Conservation (phyloP, 1,140 invertebrate species). For the Drosophila littoralis region DNA sequence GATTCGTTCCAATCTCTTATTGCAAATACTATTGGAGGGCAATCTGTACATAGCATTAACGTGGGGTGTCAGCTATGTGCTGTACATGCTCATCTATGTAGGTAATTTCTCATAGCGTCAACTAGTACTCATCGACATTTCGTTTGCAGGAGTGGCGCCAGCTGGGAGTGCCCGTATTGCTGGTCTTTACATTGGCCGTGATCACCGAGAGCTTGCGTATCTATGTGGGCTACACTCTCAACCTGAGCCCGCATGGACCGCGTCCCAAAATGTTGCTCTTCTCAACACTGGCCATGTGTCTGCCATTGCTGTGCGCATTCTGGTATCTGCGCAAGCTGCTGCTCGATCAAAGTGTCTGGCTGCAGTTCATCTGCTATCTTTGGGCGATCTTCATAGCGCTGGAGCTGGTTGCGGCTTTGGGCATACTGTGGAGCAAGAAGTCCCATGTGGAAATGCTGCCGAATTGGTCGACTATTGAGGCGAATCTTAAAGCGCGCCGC, state of each 20-base stretch:
- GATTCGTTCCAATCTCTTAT: neutral
- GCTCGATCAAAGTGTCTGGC: neutral
- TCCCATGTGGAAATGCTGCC: neutral
- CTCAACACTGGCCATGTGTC: neutral
- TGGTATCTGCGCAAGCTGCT: neutral
- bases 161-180: neutral
- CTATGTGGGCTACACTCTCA: slow-evolving; percentile 4
- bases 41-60: slow-evolving; percentile 13
- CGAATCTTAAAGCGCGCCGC: neutral
- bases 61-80: slow-evolving; percentile 15
- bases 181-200: neutral
- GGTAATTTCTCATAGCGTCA: no score
- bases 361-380: neutral
- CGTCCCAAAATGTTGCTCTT: neutral
- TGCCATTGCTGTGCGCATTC: neutral
- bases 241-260: neutral
- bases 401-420: neutral
- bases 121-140: no score
- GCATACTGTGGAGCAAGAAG: neutral
- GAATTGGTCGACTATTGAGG: neutral
- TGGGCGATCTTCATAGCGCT: neutral
- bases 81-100: slow-evolving; percentile 23
- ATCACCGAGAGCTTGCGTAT: neutral
- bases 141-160: neutral
- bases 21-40: slow-evolving; percentile 29